Evolutionary conservation across 2,888 invertebrate species (phyloP).

Genomic region (Rambutsinella grinnellia): DNA sequence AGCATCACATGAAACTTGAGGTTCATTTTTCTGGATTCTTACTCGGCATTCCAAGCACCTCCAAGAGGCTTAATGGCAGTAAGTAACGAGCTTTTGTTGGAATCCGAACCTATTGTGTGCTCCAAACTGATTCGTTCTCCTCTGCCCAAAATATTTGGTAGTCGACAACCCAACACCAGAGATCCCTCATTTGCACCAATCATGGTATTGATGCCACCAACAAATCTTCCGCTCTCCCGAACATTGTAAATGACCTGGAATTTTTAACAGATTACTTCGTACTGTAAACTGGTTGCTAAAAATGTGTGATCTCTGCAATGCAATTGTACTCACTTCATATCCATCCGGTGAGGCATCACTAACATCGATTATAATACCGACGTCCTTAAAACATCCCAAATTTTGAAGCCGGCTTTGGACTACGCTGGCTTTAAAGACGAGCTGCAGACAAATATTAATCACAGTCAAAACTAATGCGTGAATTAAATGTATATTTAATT

Average conservation of each 20-base stretch:
- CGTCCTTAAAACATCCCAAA: conserved; percentile 90
- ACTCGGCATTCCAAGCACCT: conserved; percentile 69
- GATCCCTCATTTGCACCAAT: conserved; percentile 94
- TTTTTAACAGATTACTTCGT: too few relatives aligned
- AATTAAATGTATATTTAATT: conserved; percentile 70
- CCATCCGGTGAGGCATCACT: conserved; percentile 85
- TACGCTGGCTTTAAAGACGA: conserved; percentile 72
- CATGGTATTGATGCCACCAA: conserved; percentile 87
- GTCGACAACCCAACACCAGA: conserved; percentile 79
- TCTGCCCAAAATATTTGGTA: conserved; percentile 89
- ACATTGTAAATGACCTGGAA: conserved; percentile 87
- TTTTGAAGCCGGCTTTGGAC: conserved; percentile 83
- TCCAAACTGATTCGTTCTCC: conserved; percentile 87
- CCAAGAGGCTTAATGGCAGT: conserved; percentile 88
- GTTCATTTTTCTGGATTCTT: background rate
- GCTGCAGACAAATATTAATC: conserved; percentile 67
- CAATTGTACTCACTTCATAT: conserved; percentile 79
- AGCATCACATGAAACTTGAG: too few relatives aligned
- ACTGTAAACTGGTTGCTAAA: too few relatives aligned
- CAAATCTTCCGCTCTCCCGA: conserved; percentile 83
- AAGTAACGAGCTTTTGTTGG: conserved; percentile 84
- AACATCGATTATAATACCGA: conserved; percentile 89
- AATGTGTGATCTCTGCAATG: too few relatives aligned
- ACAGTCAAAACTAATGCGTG: background rate
- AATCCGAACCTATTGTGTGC: conserved; percentile 87